Percentiles rank a stretch among this genome's conserved stretches.
Evolutionary conservation across 2,888 invertebrate genomes (phyloP).

Genomic region (Dasysyrphus albostriatus): DNA sequence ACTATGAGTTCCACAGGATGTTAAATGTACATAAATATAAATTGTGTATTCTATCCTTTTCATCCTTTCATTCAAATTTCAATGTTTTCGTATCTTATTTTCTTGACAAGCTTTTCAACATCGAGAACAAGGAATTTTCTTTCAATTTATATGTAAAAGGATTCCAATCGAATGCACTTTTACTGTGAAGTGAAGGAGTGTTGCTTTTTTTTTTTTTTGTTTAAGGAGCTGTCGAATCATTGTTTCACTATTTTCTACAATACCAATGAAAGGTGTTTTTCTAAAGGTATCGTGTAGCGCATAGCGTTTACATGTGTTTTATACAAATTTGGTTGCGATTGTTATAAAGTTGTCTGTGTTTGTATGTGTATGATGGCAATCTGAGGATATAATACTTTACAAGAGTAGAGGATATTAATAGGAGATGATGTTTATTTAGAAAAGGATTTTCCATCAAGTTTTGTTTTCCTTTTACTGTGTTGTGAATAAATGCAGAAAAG

Average conservation of each 20-base stretch:
- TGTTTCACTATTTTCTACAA: not conserved
- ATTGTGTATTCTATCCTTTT: no score
- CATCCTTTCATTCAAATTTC: slow-evolving; percentile 36
- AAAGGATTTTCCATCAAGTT: slow-evolving; percentile 6
- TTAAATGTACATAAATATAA: not conserved
- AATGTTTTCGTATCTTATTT: slow-evolving; percentile 48
- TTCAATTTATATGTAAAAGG: slow-evolving; percentile 44
- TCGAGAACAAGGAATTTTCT: not conserved
- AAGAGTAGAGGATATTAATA: slow-evolving; percentile 34
- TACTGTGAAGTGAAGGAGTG: slow-evolving; percentile 4
- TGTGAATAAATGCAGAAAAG: not conserved
- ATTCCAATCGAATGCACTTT: slow-evolving; percentile 68
- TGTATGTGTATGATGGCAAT: slow-evolving; percentile 3
- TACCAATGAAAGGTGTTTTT: slow-evolving; percentile 15
- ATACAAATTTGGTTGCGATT: slow-evolving; percentile 13
- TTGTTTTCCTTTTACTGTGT: not conserved
- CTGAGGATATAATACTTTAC: slow-evolving; percentile 1
- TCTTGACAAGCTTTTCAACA: slow-evolving; percentile 38
- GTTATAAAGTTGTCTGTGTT: not conserved
- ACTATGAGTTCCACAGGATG: slow-evolving; percentile 3
- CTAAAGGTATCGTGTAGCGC: not conserved
- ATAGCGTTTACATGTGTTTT: no score
- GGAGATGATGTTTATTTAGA: slow-evolving; percentile 29
- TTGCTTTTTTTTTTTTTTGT: slow-evolving; percentile 32
- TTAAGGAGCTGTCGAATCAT: slow-evolving; percentile 20